Evolutionary conservation across 2,113 vertebrate genomes (phyloP).

Genomic region (Mellivora capensis): DNA sequence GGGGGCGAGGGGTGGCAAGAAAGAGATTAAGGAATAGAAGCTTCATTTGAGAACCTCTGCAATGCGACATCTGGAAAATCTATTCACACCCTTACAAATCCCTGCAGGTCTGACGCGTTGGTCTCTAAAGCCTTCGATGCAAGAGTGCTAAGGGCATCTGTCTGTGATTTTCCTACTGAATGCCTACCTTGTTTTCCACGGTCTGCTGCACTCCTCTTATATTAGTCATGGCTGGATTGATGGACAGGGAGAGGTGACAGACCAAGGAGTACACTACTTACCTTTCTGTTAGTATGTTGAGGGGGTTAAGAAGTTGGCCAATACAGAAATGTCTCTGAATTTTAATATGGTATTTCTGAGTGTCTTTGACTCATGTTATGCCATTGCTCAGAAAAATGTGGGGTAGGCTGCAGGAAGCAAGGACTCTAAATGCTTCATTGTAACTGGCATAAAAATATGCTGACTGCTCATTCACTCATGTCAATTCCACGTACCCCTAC

Average conservation of each 20-base stretch:
- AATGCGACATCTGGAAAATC: conserved; percentile 10
- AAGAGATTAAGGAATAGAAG: neutral
- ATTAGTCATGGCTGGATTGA: neutral
- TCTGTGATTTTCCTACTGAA: conserved; percentile 16
- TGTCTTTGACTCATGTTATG: neutral
- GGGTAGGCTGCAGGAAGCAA: neutral
- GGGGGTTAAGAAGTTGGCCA: neutral
- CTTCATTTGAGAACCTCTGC: neutral
- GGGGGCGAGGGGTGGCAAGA: neutral
- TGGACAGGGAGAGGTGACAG: neutral
- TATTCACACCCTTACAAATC: neutral
- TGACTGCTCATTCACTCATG: neutral
- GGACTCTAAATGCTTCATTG: neutral
- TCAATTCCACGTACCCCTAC: neutral
- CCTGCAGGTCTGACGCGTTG: neutral
- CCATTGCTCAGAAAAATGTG: neutral
- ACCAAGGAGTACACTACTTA: rapidly evolving
- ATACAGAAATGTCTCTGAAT: conserved; percentile 28
- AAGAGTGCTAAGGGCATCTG: neutral
- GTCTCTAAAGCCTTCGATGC: neutral
- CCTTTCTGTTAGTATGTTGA: neutral
- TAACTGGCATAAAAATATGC: neutral
- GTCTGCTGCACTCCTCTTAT: neutral
- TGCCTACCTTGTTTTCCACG: conserved; percentile 3
- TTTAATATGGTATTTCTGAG: neutral